A percentile compares a stretch with the other conserved stretches of the same genome.
These are phyloP conservation scores for Cyphomyrus discorhynchus DNA, from an alignment of 2,113 vertebrate genomes.

Conservation along the genomic window DNA sequence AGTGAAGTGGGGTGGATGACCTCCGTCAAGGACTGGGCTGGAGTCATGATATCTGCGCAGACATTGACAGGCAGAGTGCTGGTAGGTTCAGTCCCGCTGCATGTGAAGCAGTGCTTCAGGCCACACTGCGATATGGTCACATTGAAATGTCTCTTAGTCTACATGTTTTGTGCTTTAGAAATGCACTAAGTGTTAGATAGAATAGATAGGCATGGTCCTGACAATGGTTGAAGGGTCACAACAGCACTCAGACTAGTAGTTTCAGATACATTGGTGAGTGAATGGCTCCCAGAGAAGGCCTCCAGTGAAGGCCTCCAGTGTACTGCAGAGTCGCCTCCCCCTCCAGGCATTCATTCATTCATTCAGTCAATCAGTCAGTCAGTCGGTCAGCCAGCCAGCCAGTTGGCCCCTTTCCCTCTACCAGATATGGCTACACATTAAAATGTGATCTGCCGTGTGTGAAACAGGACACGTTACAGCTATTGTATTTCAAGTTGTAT, in stretches of 20 bases:
- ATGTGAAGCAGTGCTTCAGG: background rate
- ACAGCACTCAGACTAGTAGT: background rate
- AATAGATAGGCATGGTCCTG: background rate
- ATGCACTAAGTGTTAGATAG: background rate
- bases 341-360: background rate
- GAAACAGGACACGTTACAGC: background rate
- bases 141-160: background rate
- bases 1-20: conserved; percentile 99
- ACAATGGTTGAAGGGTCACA: background rate
- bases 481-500: background rate
- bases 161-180: background rate
- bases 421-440: background rate
- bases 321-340: background rate
- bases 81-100: conserved; percentile 62
- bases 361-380: background rate
- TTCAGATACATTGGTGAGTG: background rate
- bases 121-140: background rate
- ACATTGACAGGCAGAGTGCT: conserved; percentile 96
- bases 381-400: background rate
- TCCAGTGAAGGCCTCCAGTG: background rate
- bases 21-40: conserved; percentile 98
- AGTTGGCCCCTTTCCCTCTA: background rate
- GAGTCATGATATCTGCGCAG: conserved; percentile 99
- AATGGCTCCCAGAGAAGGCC: background rate
- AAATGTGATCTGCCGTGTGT: background rate